Evolutionary conservation across 2,888 invertebrate genomes (phyloP).

Genomic region (Atherix ibis): DNA sequence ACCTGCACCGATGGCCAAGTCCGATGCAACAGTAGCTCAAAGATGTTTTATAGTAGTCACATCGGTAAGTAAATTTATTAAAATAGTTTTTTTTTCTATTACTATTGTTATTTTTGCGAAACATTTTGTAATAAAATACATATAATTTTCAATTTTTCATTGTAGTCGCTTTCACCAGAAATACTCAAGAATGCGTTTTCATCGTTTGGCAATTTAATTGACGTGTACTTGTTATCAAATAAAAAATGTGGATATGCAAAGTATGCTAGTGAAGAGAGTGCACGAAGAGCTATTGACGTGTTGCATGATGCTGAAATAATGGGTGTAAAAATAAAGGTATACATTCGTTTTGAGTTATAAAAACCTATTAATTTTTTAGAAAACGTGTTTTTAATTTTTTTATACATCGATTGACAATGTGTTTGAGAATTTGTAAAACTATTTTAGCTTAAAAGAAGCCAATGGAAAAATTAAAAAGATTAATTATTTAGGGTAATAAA

Average conservation of each 20-base stretch:
- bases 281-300: conserved; percentile 34
- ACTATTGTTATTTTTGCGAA: conserved; percentile 36
- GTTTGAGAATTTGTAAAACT: too few relatives aligned
- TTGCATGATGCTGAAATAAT: conserved; percentile 80
- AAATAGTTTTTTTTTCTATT: conserved; percentile 4
- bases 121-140: too few relatives aligned
- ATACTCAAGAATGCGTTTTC: conserved; percentile 78
- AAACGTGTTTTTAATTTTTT: too few relatives aligned
- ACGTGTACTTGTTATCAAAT: conserved; percentile 75
- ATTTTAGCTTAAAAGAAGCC: too few relatives aligned
- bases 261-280: conserved; percentile 58
- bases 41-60: conserved; percentile 45
- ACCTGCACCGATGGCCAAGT: conserved; percentile 42
- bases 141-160: conserved; percentile 35
- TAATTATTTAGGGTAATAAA: background rate
- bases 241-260: conserved; percentile 89
- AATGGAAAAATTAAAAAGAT: too few relatives aligned
- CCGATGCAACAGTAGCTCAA: conserved; percentile 49
- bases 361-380: too few relatives aligned
- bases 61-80: conserved; percentile 20
- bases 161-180: conserved; percentile 53
- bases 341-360: too few relatives aligned
- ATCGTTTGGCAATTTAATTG: conserved; percentile 78
- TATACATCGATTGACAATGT: too few relatives aligned
- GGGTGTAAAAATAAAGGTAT: conserved; percentile 52